Base-by-base conservation (phyloP, 2,113 vertebrate species). In the Morone saxatilis region DNA sequence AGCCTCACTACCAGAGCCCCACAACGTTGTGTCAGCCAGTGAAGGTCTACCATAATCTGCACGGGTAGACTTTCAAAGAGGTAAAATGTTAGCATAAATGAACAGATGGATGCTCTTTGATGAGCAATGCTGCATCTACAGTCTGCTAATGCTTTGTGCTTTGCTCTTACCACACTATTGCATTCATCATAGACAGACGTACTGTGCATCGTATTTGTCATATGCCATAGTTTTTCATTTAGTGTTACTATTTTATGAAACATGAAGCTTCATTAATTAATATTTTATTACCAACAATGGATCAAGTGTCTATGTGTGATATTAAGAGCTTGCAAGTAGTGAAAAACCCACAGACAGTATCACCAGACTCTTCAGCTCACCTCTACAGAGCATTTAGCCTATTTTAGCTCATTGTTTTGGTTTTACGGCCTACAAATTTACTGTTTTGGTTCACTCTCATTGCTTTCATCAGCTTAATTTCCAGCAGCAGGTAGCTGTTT, bases 21-120 rank as follows among this genome's bases (percentile, higher is more conserved):
- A 13, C 50, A 14, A 48, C 43, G 2, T 47, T 1, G 4, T 56
- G 53, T 78, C 79, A 61, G 68, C 66, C 71, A 57, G 50, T 12
- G 19, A 56, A 54, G 45, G 66, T 71, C 22, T 80, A 56, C 60
- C 67, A 48, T 81, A 61, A 70, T 73, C 57, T 41, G 14, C 31
- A 41, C n/a, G 53, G 73, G 53, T 53, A 43, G 40, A 67, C 78
- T 61, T 75, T 66, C 22, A 80, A 66, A 74, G 57, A 82, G 65
- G 66, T 47, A 25, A 71, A 41, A 68, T 63, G 61, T 53, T 51
- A 47, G 19, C n/a, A 3, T 40, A 68, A 67, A 72, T 36, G 74
- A 79, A 41, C 74, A 84, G 73, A 67, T 43, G 62, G 75, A 71
- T 53, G 31, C n/a, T 76, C 53, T 80, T 77, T 76, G 38, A 75